Base-by-base conservation (phyloP, 1,140 invertebrate genomes). In the Aphaenogaster ashmeadi region DNA sequence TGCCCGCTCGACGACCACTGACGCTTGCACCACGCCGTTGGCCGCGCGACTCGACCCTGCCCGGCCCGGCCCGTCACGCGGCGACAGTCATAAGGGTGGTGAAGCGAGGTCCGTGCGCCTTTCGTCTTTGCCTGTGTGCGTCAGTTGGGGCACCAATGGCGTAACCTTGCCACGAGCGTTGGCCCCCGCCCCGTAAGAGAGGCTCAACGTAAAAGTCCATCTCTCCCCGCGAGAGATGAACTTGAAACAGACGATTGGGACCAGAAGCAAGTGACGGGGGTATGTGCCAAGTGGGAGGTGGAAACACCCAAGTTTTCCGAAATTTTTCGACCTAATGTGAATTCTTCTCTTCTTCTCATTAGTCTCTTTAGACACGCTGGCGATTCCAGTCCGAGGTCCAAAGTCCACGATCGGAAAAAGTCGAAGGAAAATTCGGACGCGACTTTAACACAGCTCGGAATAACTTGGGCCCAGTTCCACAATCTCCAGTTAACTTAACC, bases 1-100 rank as follows among this genome's bases (percentile, higher is more conserved):
- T 83, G 87, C 87, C 74, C 67, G 89, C 77, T 87, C 88, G 50
- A 78, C 88, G 89, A 90, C 89, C 89, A 90, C 89, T 90, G 89
- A 90, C 88, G 88, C 74, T 54, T 58, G 75, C 27, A 72, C 11
- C 67, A 72, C 58, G 67, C 72, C 36, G 80, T 88, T 38, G 15
- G 38, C 64, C 79, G 62, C 44, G 58, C 54, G 8, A 3, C 7
- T 58, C 50, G 4, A 50, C 50, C 50, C 50, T 27, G 71, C 72
- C 67, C 50, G 4, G 50, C 50, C 50, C 50, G 50, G 71, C 72
- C 67, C 79, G 79, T 79, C 87, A 85, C 54, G 56, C 72, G 36
- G 50, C 52, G 52, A 18, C 50, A 52, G 21, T 66, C 81, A 88
- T 75, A 86, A 54, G 87, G 89, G 87, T 90, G 83, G 88, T 36